phyloP scores from a whole-genome alignment of 1,140 invertebrate genomes.

The Nixonia krombeini region DNA sequence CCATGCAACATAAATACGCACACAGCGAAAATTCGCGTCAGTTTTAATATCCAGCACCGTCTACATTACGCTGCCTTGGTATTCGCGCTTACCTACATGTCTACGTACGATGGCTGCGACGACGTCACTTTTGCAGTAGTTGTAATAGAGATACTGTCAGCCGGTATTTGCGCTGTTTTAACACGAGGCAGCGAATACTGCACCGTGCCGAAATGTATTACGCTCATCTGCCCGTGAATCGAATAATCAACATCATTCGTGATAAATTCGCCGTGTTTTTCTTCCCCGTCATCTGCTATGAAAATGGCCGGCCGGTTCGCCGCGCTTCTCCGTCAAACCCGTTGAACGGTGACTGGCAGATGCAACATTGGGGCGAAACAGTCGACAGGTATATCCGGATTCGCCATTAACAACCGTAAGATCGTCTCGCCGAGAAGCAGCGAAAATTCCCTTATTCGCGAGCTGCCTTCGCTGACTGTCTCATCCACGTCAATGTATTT shows the following conservation, averaged over 20 bases:
- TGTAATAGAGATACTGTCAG: constrained; percentile 47
- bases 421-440: too few species aligned
- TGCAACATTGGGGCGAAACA: too few species aligned
- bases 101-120: constrained; percentile 34
- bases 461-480: too few species aligned
- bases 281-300: too few species aligned
- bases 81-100: constrained; percentile 14
- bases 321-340: too few species aligned
- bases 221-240: constrained; percentile 44
- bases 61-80: constrained; percentile 50
- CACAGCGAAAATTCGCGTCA: constrained; percentile 42
- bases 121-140: constrained; percentile 36
- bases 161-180: constrained; percentile 45
- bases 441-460: too few species aligned
- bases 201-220: constrained; percentile 45
- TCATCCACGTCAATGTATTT: too few species aligned
- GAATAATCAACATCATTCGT: constrained; percentile 47
- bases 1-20: neutral
- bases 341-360: too few species aligned
- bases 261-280: constrained; percentile 36
- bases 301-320: too few species aligned
- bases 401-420: too few species aligned
- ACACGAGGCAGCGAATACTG: constrained; percentile 43
- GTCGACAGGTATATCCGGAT: too few species aligned
- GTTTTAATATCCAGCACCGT: constrained; percentile 57